phyloP scores from a whole-genome alignment of 2,113 vertebrate genomes.

The Globicephala melas region DNA sequence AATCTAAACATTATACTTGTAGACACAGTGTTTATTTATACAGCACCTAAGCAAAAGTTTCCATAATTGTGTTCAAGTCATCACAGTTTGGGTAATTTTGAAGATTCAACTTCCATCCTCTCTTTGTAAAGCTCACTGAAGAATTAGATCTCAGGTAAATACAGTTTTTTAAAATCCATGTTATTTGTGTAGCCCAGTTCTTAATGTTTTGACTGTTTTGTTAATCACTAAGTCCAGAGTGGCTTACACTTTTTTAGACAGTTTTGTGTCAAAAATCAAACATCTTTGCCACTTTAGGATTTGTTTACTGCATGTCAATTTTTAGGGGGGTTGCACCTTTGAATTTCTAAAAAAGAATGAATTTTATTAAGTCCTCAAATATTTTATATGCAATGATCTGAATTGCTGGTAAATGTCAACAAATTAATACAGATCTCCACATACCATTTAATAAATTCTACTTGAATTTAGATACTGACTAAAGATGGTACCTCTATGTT shows the following conservation, averaged over 20 bases:
- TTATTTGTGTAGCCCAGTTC: neutral
- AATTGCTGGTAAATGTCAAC: neutral
- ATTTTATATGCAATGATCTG: neutral
- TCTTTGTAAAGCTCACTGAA: conserved; percentile 51
- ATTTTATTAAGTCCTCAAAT: neutral
- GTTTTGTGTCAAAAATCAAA: conserved; percentile 42
- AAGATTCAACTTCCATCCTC: conserved; percentile 58
- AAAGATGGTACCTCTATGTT: neutral
- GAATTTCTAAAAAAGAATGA: neutral
- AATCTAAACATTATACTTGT: conserved; percentile 52
- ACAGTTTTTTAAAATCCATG: conserved; percentile 23
- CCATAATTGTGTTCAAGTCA: conserved; percentile 59
- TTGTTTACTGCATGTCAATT: neutral
- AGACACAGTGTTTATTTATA: conserved; percentile 62
- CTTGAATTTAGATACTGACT: neutral
- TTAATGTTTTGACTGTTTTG: conserved; percentile 31
- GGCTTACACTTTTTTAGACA: conserved; percentile 18
- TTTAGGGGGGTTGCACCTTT: neutral
- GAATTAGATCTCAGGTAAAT: conserved; percentile 3
- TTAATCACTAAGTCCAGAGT: conserved; percentile 39
- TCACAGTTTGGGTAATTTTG: conserved; percentile 39
- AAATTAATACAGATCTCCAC: neutral
- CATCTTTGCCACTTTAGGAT: neutral
- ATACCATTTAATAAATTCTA: neutral
- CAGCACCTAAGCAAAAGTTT: conserved; percentile 57